phyloP scores from a whole-genome alignment of 1,140 invertebrate genomes.

The Spodoptera frugiperda region DNA sequence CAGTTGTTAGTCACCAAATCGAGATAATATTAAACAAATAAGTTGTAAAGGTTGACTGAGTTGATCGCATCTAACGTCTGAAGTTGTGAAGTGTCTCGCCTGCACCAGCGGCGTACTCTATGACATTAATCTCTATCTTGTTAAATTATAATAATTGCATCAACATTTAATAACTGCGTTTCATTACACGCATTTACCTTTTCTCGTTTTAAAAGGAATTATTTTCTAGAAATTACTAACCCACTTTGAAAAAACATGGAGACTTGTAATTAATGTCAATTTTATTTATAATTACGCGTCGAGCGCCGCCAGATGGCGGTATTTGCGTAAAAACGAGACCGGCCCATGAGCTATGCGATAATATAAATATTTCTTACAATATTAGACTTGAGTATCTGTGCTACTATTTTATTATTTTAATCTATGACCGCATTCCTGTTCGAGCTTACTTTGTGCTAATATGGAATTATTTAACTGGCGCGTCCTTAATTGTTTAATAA shows the following conservation, averaged over 20 bases:
- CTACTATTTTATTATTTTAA: constrained; percentile 44
- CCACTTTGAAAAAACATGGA: constrained; percentile 68
- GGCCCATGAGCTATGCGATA: constrained; percentile 42
- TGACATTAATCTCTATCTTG: constrained; percentile 57
- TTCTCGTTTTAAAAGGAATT: constrained; percentile 64
- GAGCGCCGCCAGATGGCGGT: constrained; percentile 45
- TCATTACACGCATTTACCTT: constrained; percentile 59
- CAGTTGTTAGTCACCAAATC: no score
- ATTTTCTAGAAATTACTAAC: constrained; percentile 81
- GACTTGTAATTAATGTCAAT: constrained; percentile 80
- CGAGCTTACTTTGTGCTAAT: constrained; percentile 13
- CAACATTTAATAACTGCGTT: constrained; percentile 55
- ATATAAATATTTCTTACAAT: constrained; percentile 48
- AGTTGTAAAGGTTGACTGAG: no score
- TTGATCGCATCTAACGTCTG: background rate
- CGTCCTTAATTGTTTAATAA: constrained; percentile 4
- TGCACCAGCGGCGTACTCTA: constrained; percentile 34
- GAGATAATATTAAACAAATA: no score
- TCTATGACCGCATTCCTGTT: constrained; percentile 32
- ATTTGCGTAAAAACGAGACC: constrained; percentile 47
- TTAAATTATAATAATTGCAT: constrained; percentile 68
- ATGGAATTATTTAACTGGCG: constrained; percentile 17
- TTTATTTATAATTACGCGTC: constrained; percentile 80
- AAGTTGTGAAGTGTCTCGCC: background rate
- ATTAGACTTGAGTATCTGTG: constrained; percentile 49